phyloP scores from a whole-genome alignment of 2,797 vertebrate species.

The Centropyge bicolor region DNA sequence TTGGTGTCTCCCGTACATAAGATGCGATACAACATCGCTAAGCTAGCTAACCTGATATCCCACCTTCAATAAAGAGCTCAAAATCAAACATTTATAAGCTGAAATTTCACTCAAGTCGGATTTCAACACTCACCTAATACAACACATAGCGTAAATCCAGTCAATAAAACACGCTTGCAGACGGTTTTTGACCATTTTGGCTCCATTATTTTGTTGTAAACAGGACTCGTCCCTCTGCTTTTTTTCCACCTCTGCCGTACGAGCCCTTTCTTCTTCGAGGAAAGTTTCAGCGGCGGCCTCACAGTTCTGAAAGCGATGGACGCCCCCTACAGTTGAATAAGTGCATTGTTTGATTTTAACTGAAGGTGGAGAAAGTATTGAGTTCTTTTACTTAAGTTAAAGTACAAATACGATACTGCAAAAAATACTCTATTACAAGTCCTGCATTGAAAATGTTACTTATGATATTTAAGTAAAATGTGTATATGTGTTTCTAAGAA shows the following conservation, averaged over 20 bases:
- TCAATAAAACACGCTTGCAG: constrained; percentile 55
- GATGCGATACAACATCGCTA: constrained; percentile 53
- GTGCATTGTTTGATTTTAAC: background rate
- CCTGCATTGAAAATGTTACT: too few species aligned
- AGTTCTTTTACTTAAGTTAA: too few species aligned
- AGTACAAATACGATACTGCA: too few species aligned
- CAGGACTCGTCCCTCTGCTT: constrained; percentile 52
- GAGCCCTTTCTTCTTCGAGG: constrained; percentile 54
- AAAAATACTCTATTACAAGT: too few species aligned
- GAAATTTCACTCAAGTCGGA: background rate
- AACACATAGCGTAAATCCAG: constrained; percentile 67
- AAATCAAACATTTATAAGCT: constrained; percentile 20
- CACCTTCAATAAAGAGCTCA: constrained; percentile 36
- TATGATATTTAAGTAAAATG: too few species aligned
- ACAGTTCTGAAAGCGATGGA: fast-evolving
- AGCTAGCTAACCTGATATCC: constrained; percentile 60
- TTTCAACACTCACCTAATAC: constrained; percentile 72
- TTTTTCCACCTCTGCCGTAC: constrained; percentile 45
- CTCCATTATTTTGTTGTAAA: constrained; percentile 80
- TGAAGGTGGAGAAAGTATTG: too few species aligned
- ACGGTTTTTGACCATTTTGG: constrained; percentile 54
- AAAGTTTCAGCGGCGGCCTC: fast-evolving
- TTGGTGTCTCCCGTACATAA: constrained; percentile 27
- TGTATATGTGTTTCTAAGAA: too few species aligned
- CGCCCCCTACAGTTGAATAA: constrained; percentile 27